Evolutionary conservation across 1,140 invertebrate genomes (phyloP).

Genomic region (Aphis gossypii): DNA sequence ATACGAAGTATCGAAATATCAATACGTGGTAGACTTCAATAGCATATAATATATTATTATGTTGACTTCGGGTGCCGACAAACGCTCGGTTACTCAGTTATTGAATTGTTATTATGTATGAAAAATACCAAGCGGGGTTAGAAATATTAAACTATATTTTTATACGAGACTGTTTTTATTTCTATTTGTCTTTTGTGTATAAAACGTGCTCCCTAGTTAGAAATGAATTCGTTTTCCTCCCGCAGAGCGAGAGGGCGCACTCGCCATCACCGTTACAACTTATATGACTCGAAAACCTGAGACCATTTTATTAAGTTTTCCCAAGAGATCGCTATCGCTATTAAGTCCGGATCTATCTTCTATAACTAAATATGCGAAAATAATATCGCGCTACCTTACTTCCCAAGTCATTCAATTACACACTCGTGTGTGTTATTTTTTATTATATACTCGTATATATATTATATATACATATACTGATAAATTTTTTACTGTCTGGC

Average conservation of each 20-base stretch:
- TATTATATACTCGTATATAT: not conserved
- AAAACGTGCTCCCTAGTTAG: too few relatives aligned
- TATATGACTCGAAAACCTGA: not conserved
- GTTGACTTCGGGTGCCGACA: conserved; percentile 41
- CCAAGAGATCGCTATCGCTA: conserved; percentile 48
- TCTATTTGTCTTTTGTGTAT: not conserved
- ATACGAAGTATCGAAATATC: not conserved
- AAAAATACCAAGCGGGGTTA: not conserved
- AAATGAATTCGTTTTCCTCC: not conserved
- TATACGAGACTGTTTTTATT: not conserved
- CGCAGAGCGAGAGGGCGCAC: not conserved
- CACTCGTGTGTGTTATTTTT: conserved; percentile 24
- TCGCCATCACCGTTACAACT: not conserved
- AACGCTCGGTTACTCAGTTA: not conserved
- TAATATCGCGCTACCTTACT: conserved; percentile 25
- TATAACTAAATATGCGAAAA: conserved; percentile 25
- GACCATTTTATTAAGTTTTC: not conserved
- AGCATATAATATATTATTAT: not conserved
- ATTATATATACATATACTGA: not conserved
- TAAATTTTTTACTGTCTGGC: not conserved
- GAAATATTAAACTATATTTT: not conserved
- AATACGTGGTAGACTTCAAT: not conserved
- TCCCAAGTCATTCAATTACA: conserved; percentile 56
- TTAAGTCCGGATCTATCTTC: conserved; percentile 15
- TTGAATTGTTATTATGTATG: not conserved